These are phyloP conservation scores for Stomorhina lunata DNA, from an alignment of 2,888 invertebrate genomes.

Conservation along the genomic window DNA sequence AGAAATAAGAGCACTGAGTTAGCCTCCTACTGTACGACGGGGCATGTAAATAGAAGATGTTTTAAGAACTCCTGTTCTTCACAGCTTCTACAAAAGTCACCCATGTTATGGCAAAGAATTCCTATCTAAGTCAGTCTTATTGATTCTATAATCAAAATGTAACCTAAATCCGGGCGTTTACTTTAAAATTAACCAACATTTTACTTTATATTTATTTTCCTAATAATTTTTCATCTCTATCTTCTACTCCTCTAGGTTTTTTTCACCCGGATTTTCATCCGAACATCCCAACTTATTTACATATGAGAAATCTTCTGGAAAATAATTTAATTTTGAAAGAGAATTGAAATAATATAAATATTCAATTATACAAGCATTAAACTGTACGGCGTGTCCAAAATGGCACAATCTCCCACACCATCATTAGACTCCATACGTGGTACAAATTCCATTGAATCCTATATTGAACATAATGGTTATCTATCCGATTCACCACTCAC, in stretches of 20 bases:
- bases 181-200: no score
- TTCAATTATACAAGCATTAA: constrained; percentile 37
- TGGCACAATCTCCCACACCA: constrained; percentile 93
- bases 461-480: constrained; percentile 89
- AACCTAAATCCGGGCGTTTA: no score
- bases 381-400: constrained; percentile 83
- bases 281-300: neutral
- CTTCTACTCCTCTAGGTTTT: constrained; percentile 24
- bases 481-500: constrained; percentile 89
- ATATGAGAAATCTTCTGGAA: neutral
- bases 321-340: neutral
- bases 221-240: neutral
- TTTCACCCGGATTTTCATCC: constrained; percentile 5
- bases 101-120: no score
- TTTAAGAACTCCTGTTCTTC: no score
- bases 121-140: no score
- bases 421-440: constrained; percentile 93
- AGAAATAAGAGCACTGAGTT: no score
- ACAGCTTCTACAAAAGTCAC: no score
- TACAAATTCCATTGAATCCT: constrained; percentile 94
- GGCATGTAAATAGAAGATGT: no score
- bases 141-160: no score
- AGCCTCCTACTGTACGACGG: no score
- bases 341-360: constrained; percentile 40
- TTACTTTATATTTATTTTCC: neutral